phyloP scores from a whole-genome alignment of 2,797 vertebrate species.

The Yasuhikotakia modesta region DNA sequence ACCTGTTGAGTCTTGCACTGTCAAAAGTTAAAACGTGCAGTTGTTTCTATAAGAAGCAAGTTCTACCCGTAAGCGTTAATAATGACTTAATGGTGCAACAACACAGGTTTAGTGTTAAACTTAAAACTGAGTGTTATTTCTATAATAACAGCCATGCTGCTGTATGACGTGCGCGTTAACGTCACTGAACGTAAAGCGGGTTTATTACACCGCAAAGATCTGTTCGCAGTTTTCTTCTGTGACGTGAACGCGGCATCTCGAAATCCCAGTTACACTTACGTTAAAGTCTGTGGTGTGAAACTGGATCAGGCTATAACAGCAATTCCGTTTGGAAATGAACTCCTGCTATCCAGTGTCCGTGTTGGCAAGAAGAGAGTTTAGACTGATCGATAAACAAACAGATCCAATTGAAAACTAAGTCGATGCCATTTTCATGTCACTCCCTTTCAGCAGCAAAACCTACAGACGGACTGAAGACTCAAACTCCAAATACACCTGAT shows the following conservation, averaged over 20 bases:
- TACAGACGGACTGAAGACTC: conserved; percentile 3
- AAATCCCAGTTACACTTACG: background rate
- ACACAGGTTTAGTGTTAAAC: background rate
- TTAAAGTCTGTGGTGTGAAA: background rate
- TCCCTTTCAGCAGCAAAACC: background rate
- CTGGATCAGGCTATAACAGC: background rate
- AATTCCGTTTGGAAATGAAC: background rate
- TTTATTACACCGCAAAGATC: background rate
- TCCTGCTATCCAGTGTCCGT: background rate
- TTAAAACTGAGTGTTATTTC: background rate
- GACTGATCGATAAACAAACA: background rate
- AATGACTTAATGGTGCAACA: background rate
- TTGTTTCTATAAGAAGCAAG: background rate
- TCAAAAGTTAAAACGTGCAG: background rate
- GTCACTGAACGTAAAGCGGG: background rate
- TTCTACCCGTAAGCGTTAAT: background rate
- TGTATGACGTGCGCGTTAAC: background rate
- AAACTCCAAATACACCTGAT: conserved; percentile 9
- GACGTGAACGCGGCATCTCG: background rate
- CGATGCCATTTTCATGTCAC: background rate
- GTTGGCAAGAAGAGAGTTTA: background rate
- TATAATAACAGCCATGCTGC: background rate
- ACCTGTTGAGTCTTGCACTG: conserved; percentile 4
- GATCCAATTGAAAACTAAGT: conserved; percentile 1
- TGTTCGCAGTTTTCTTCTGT: background rate